These are phyloP conservation scores for Cynopterus sphinx DNA, from an alignment of 2,797 vertebrate genomes.

Conservation along the genomic window DNA sequence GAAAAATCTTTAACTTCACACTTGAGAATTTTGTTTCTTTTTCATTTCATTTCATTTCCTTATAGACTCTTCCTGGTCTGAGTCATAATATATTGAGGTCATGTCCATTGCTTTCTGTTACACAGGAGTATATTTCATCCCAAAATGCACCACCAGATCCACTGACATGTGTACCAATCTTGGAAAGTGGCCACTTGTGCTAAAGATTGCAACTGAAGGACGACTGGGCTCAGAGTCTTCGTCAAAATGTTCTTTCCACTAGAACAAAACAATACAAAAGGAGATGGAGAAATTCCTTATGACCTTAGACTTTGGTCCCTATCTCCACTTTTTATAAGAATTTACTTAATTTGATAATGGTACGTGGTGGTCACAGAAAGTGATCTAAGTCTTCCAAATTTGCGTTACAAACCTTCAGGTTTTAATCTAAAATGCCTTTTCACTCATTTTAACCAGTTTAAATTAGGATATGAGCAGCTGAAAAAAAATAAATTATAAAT, in stretches of 20 bases:
- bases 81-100: slow-evolving; percentile 52
- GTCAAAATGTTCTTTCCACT: background rate
- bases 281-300: background rate
- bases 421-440: background rate
- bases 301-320: background rate
- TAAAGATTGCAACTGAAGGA: background rate
- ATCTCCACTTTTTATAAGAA: background rate
- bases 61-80: slow-evolving; percentile 60
- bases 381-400: background rate
- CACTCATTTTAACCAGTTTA: slow-evolving; percentile 32
- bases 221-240: background rate
- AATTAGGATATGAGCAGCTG: background rate
- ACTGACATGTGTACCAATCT: background rate
- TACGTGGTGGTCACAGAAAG: background rate
- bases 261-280: background rate
- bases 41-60: slow-evolving; percentile 54
- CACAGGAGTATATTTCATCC: background rate
- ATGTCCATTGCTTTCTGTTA: slow-evolving; percentile 28
- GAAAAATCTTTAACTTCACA: slow-evolving; percentile 60
- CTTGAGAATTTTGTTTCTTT: slow-evolving; percentile 67
- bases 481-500: slow-evolving; percentile 20
- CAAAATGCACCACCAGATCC: background rate
- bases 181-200: background rate
- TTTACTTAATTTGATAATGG: slow-evolving; percentile 25
- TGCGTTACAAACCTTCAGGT: background rate